phyloP scores from a whole-genome alignment of 2,797 vertebrate species.

The Netta rufina region DNA sequence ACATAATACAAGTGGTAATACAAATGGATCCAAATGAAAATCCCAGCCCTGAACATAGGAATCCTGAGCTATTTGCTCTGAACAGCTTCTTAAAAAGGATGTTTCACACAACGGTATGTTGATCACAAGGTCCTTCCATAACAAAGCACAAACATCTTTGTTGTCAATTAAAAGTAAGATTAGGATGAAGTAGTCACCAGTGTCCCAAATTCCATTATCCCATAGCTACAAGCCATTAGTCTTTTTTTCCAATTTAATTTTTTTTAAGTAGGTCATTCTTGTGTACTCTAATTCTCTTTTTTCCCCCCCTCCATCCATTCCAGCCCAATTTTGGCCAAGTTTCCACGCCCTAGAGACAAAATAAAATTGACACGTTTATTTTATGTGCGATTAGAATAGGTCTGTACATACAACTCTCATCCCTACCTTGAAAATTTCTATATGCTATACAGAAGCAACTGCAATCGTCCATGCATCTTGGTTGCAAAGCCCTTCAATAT shows the following conservation, averaged over 20 bases:
- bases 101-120: not conserved
- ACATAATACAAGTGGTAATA: not conserved
- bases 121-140: not conserved
- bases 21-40: not conserved
- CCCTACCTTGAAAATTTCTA: not conserved
- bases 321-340: constrained; percentile 51
- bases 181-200: constrained; percentile 67
- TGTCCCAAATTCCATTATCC: constrained; percentile 77
- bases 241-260: constrained; percentile 76
- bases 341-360: constrained; percentile 19
- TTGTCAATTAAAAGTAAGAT: constrained; percentile 76
- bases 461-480: not conserved
- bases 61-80: not conserved
- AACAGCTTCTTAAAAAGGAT: not conserved
- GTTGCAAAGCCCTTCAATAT: not conserved
- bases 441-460: not conserved
- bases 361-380: constrained; percentile 41
- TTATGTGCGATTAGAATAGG: not conserved
- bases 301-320: not conserved
- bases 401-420: not conserved
- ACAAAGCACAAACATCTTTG: constrained; percentile 35
- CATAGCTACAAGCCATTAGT: constrained; percentile 76
- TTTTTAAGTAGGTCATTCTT: constrained; percentile 78
- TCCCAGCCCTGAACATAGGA: not conserved
- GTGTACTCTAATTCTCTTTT: not conserved